Conservation (phyloP, 2,797 vertebrate genomes). For the Glossophaga mutica region DNA sequence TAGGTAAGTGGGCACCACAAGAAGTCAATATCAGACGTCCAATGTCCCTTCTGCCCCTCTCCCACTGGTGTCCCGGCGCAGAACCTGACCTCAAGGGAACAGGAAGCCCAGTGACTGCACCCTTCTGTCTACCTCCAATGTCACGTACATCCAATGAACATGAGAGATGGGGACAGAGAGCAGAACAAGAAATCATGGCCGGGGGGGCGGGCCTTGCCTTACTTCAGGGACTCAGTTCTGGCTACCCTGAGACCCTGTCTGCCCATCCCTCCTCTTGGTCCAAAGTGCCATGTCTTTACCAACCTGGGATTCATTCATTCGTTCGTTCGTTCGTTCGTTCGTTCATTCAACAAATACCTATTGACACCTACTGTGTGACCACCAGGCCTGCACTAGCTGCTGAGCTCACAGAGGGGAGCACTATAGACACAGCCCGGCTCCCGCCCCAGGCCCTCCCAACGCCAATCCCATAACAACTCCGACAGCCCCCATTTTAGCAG, state of each 20-base stretch:
- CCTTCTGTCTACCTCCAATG: background rate
- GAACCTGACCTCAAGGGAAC: background rate
- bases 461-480: background rate
- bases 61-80: background rate
- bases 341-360: background rate
- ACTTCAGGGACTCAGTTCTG: background rate
- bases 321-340: background rate
- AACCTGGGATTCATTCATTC: background rate
- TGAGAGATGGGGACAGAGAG: fast-evolving
- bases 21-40: background rate
- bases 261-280: background rate
- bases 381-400: background rate
- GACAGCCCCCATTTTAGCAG: background rate
- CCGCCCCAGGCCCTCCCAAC: background rate
- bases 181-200: background rate
- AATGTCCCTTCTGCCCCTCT: fast-evolving
- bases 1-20: background rate
- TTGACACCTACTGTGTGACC: background rate
- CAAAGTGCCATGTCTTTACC: background rate
- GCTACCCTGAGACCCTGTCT: background rate
- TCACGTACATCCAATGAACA: background rate
- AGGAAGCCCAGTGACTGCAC: background rate
- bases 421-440: background rate
- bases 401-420: background rate
- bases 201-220: background rate